A percentile compares a stretch with the other conserved stretches of the same genome.
Conservation (phyloP, 2,888 invertebrate genomes). For the Calliphora vomitoria region DNA sequence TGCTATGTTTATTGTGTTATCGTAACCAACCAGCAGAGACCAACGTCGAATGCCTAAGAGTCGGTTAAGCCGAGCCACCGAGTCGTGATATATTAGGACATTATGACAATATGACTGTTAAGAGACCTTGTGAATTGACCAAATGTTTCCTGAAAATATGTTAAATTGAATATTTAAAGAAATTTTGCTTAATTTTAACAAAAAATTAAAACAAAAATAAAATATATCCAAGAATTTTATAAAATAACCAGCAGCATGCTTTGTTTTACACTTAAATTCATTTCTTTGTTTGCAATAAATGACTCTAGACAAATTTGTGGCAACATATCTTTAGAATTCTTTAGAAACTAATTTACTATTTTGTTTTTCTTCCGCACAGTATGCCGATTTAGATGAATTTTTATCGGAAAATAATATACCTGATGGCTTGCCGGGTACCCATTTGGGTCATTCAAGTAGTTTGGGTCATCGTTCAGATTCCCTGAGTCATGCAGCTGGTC, state of each 20-base stretch:
- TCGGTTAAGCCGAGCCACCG: no score
- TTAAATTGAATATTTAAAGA: no score
- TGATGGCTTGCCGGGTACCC: constrained; percentile 89
- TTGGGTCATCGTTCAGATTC: constrained; percentile 85
- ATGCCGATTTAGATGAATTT: constrained; percentile 98
- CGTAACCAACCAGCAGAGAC: no score
- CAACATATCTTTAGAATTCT: no score
- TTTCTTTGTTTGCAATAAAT: not conserved
- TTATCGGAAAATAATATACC: constrained; percentile 97
- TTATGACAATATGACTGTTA: no score
- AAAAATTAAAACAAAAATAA: no score
- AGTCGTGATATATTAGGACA: no score
- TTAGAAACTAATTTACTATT: not conserved
- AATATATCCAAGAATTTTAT: constrained; percentile 27
- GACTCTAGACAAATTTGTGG: not conserved
- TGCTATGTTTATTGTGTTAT: no score
- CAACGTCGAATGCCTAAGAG: no score
- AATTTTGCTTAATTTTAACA: no score
- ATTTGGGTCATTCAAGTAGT: constrained; percentile 84
- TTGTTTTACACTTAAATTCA: not conserved
- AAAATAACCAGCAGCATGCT: not conserved
- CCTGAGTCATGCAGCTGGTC: constrained; percentile 86
- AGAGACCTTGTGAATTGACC: no score
- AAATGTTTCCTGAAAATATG: no score
- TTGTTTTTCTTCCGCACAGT: constrained; percentile 85